A percentile compares a stretch with the other conserved stretches of the same genome.
Evolutionary conservation across 2,113 vertebrate genomes (phyloP).

Genomic region (Mustela lutreola): DNA sequence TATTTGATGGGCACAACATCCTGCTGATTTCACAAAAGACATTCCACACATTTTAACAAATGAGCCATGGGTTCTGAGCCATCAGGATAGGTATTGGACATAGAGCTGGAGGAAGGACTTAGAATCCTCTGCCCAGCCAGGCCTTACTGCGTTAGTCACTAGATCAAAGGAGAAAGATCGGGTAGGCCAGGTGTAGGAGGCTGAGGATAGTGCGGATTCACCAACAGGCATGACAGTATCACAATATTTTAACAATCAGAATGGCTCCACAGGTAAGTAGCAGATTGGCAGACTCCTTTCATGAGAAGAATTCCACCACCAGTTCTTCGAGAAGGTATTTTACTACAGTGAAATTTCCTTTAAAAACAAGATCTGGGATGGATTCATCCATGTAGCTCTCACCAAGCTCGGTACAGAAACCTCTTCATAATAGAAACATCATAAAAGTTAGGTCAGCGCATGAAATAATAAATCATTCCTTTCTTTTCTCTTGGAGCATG

Average conservation of each 20-base stretch:
- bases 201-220: neutral
- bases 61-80: neutral
- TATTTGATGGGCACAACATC: neutral
- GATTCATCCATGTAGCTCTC: neutral
- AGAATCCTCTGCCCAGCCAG: neutral
- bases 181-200: neutral
- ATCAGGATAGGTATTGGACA: neutral
- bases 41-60: neutral
- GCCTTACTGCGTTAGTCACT: neutral
- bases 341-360: neutral
- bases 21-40: neutral
- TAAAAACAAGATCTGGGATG: neutral
- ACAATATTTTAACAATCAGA: neutral
- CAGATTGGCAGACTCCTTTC: neutral
- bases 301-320: neutral
- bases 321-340: neutral
- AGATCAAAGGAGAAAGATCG: neutral
- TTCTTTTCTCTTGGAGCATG: conserved; percentile 77
- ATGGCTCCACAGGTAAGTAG: neutral
- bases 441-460: neutral
- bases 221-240: neutral
- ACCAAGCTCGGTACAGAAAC: neutral
- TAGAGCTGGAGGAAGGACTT: neutral
- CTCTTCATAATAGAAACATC: neutral
- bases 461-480: neutral